Evolutionary conservation across 2,888 invertebrate species (phyloP).

Genomic region (Neocrepidodera transversa): DNA sequence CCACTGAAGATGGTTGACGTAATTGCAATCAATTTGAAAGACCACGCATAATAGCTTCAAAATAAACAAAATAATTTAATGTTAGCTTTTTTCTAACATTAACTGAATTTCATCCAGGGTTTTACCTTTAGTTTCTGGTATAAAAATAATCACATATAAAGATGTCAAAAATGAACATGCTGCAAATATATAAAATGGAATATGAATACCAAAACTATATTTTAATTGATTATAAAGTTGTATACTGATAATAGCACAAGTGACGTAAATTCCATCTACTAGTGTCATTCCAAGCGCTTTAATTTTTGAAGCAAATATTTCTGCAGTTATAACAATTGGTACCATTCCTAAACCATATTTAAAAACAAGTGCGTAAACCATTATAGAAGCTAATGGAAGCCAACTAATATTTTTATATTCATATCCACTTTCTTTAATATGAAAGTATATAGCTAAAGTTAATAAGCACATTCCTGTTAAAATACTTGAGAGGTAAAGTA

Average conservation of each 20-base stretch:
- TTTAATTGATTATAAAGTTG: slow-evolving; percentile 51
- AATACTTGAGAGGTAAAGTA: slow-evolving; percentile 53
- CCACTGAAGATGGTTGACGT: too few species aligned
- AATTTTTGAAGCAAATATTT: slow-evolving; percentile 56
- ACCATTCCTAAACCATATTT: slow-evolving; percentile 56
- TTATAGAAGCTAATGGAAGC: slow-evolving; percentile 54
- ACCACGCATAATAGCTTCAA: too few species aligned
- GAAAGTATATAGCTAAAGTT: slow-evolving; percentile 54
- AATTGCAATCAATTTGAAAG: too few species aligned
- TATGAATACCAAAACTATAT: slow-evolving; percentile 48
- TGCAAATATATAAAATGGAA: slow-evolving; percentile 56
- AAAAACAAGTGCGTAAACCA: slow-evolving; percentile 53
- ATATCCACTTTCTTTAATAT: slow-evolving; percentile 47
- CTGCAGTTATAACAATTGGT: slow-evolving; percentile 57
- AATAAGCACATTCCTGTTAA: slow-evolving; percentile 53
- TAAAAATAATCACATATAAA: slow-evolving; percentile 51
- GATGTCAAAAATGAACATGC: slow-evolving; percentile 51
- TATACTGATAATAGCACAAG: slow-evolving; percentile 51
- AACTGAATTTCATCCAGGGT: slow-evolving; percentile 56
- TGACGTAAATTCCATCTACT: slow-evolving; percentile 54
- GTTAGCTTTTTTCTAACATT: slow-evolving; percentile 49
- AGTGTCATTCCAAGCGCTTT: slow-evolving; percentile 58
- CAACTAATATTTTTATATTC: slow-evolving; percentile 51
- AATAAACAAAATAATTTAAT: too few species aligned
- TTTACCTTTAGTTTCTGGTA: slow-evolving; percentile 56